A percentile compares a stretch with the other conserved stretches of the same genome.
These are phyloP conservation scores for Catajapyx aquilonaris DNA, from an alignment of 1,140 invertebrate genomes.

Conservation along the genomic window DNA sequence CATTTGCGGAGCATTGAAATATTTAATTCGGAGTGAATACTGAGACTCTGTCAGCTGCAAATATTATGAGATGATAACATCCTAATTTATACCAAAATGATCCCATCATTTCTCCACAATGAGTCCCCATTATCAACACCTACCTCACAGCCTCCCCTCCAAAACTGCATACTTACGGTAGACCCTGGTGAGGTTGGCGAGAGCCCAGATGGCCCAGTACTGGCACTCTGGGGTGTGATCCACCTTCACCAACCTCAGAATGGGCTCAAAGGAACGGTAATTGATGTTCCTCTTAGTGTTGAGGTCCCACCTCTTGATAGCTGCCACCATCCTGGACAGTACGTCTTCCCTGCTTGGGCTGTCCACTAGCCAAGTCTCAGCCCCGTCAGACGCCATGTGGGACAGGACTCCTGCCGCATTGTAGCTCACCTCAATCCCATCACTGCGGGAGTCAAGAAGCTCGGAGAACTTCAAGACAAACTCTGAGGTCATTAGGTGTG, in stretches of 20 bases:
- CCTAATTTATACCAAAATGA: background rate
- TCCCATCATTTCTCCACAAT: background rate
- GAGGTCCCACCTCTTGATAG: constrained; percentile 75
- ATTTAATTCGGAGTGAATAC: background rate
- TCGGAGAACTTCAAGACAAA: constrained; percentile 71
- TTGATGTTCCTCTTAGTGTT: constrained; percentile 80
- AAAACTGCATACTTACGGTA: constrained; percentile 45
- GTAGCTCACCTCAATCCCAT: constrained; percentile 93
- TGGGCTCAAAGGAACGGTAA: constrained; percentile 81
- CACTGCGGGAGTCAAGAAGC: constrained; percentile 59
- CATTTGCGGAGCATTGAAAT: background rate
- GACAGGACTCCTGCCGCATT: constrained; percentile 90
- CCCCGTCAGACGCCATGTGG: constrained; percentile 84
- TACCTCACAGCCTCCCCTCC: constrained; percentile 2
- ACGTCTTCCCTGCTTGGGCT: constrained; percentile 48
- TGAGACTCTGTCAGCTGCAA: background rate
- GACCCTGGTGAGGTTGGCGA: constrained; percentile 84
- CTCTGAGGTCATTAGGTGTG: constrained; percentile 58
- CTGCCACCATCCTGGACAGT: constrained; percentile 46
- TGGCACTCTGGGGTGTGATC: constrained; percentile 76
- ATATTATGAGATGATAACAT: constrained; percentile 1
- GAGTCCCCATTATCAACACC: background rate
- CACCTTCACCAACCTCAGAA: constrained; percentile 54
- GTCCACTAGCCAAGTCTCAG: constrained; percentile 54
- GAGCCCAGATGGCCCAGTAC: constrained; percentile 92